Evolutionary conservation across 2,888 invertebrate species (phyloP), one percentile per base, ranked within the genome.

Genomic region (Panzeria rudis): DNA sequence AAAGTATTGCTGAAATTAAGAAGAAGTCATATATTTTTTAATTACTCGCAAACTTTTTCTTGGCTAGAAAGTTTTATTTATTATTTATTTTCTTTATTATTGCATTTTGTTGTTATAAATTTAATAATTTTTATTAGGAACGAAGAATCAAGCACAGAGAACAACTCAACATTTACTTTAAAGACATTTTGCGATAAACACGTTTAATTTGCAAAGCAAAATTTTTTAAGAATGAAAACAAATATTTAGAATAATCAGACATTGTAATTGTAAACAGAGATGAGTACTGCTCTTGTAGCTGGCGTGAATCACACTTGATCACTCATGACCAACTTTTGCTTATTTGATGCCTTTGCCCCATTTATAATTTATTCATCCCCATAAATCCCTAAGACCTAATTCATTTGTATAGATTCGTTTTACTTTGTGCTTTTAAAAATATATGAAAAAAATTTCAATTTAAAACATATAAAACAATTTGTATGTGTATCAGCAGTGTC

Each of bases 41-140:
- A 32, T 32, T 32, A 7, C 32, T 3, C 5, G 35, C 35, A 9
- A 35, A 35, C 3, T 35, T 3, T 41, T 41, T 41, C 41, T 41
- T 17, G 17, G 17, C 11, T 17, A 17, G 17, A 7, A 47, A 17
- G 5, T 47, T 47, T 47, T 17, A 47, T 47, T 47, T 17, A 47
- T n/a, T 47, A 47, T 17, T 47, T 17, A 47, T 7, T 47, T 47
- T 47, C 23, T 52, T 9, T 23, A 11, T 23, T 23, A 23, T 23
- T 11, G 9, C 20, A 54, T 23, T 54, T 54, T 54, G 54, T 54
- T 54, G 13, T 54, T 54, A 50, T 23, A 54, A 25, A 25, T 54
- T 13, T 54, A 54, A 0, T 1, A 54, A 54, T 23, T 25, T 23
- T 15, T 25, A 25, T 25, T 25, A 8, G 54, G 54, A 23, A 54